Evolutionary conservation across 2,888 invertebrate genomes (phyloP).

Genomic region (Trissoscelio sp.): DNA sequence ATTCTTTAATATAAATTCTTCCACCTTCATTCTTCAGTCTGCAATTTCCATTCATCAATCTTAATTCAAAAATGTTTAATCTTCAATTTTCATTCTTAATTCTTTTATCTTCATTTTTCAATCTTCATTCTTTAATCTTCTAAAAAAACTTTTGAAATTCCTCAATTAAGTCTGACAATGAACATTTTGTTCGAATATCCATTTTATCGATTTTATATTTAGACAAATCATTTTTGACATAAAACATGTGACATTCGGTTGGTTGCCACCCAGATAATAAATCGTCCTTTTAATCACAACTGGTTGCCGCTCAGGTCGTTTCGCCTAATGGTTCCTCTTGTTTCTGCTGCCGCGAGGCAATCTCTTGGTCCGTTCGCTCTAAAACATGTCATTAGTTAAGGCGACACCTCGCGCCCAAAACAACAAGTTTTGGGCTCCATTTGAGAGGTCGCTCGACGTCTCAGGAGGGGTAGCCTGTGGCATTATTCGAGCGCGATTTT

Average conservation of each 20-base stretch:
- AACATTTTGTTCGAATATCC: too few relatives aligned
- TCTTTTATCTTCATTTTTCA: too few relatives aligned
- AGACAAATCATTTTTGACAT: too few relatives aligned
- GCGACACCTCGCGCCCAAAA: slow-evolving; percentile 45
- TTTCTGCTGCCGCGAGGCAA: slow-evolving; percentile 76
- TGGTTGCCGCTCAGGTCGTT: slow-evolving; percentile 75
- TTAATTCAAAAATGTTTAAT: too few relatives aligned
- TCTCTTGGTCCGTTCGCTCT: slow-evolving; percentile 75
- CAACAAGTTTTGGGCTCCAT: slow-evolving; percentile 5
- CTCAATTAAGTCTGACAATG: too few relatives aligned
- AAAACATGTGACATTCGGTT: slow-evolving; percentile 46
- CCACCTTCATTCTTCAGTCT: too few relatives aligned
- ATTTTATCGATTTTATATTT: too few relatives aligned
- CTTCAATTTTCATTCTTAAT: too few relatives aligned
- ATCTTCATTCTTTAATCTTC: too few relatives aligned
- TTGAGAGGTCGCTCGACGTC: background rate
- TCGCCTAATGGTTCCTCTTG: slow-evolving; percentile 75
- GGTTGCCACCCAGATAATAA: slow-evolving; percentile 76
- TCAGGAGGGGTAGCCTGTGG: slow-evolving; percentile 9
- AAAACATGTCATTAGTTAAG: slow-evolving; percentile 78
- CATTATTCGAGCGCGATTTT: slow-evolving; percentile 59
- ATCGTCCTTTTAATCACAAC: slow-evolving; percentile 82
- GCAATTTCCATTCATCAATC: too few relatives aligned
- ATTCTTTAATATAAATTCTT: too few relatives aligned
- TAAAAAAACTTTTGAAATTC: too few relatives aligned